phyloP scores from a whole-genome alignment of 2,888 invertebrate genomes.

The Prenolepis imparis region DNA sequence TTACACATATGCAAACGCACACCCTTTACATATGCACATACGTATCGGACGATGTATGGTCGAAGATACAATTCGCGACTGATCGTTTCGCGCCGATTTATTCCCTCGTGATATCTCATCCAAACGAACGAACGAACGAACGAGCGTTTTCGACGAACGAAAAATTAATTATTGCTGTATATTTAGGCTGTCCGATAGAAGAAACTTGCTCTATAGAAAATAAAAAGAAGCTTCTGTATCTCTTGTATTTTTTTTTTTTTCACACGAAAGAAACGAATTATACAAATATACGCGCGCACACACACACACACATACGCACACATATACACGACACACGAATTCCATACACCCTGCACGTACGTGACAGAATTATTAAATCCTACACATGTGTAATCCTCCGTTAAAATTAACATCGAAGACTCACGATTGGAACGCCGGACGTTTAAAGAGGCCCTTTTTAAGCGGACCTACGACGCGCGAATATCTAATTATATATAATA shows the following conservation, averaged over 20 bases:
- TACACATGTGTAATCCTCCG: conserved; percentile 22
- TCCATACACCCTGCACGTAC: conserved; percentile 41
- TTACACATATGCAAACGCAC: background rate
- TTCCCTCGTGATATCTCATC: conserved; percentile 19
- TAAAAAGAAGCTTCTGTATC: background rate
- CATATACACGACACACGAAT: background rate
- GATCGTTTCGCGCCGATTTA: conserved; percentile 45
- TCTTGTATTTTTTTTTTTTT: conserved; percentile 3
- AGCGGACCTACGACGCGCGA: conserved; percentile 17
- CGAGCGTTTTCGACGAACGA: conserved; percentile 16
- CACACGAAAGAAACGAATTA: conserved; percentile 6
- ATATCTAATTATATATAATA: conserved; percentile 67
- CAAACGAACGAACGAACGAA: background rate
- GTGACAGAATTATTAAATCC: conserved; percentile 49
- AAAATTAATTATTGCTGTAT: conserved; percentile 49
- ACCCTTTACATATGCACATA: background rate
- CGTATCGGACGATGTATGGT: conserved; percentile 12
- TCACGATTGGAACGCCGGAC: conserved; percentile 46
- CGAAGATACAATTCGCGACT: conserved; percentile 28
- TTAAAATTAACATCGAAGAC: conserved; percentile 49
- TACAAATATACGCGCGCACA: background rate
- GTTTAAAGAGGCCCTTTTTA: conserved; percentile 34
- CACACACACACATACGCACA: background rate
- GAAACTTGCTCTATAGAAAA: background rate
- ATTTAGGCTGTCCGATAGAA: conserved; percentile 40